These are phyloP conservation scores for Idaea biselata DNA, from an alignment of 2,888 invertebrate species.

Conservation along the genomic window DNA sequence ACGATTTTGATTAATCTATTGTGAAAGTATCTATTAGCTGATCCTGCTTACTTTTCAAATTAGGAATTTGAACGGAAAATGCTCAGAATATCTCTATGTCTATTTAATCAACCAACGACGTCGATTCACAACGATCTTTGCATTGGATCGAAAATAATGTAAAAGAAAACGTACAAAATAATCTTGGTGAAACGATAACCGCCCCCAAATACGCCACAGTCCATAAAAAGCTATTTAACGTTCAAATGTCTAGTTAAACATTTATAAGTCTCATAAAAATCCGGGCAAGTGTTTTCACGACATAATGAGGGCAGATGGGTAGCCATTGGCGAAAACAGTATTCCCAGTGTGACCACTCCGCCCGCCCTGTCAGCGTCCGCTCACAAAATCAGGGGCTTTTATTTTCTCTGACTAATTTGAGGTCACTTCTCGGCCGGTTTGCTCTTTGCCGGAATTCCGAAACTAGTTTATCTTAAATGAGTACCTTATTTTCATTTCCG, in stretches of 20 bases:
- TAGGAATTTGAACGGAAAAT: background rate
- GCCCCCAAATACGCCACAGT: conserved; percentile 24
- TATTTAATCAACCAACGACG: background rate
- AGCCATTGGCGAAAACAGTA: conserved; percentile 49
- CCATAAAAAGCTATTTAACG: conserved; percentile 16
- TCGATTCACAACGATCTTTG: background rate
- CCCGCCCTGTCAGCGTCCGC: conserved; percentile 47
- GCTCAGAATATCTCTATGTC: background rate
- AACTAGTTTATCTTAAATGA: conserved; percentile 32
- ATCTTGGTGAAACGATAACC: conserved; percentile 19
- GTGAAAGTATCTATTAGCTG: conserved; percentile 47
- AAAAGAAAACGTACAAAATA: background rate
- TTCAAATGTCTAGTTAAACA: conserved; percentile 41
- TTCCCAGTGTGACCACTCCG: conserved; percentile 48
- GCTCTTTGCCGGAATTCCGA: conserved; percentile 39
- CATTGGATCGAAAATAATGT: background rate
- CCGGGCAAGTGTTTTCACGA: conserved; percentile 47
- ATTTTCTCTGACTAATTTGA: conserved; percentile 62
- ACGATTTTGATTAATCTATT: conserved; percentile 74
- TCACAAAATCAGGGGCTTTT: conserved; percentile 54
- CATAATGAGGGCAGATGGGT: conserved; percentile 53
- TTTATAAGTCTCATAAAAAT: conserved; percentile 47
- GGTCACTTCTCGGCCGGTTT: conserved; percentile 48
- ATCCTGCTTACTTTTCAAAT: conserved; percentile 16
- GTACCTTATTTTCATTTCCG: background rate